Percentiles rank a stretch among this genome's conserved stretches.
phyloP scores from a whole-genome alignment of 2,113 vertebrate genomes.

The Semnornis frantzii region DNA sequence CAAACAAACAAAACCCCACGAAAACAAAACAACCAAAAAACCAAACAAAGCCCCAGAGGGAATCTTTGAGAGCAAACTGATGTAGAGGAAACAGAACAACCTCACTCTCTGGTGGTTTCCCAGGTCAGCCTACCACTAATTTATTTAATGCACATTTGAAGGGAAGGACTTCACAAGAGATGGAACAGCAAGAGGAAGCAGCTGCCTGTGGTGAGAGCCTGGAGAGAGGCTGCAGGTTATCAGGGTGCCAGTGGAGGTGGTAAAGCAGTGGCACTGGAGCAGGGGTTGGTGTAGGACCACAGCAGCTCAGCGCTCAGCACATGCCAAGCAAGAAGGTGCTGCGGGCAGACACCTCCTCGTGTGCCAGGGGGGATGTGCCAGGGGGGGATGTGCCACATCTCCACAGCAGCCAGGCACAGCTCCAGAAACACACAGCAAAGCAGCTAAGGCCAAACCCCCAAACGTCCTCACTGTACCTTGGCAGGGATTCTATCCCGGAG shows the following conservation, averaged over 20 bases:
- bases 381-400: too few relatives aligned
- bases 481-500: not conserved
- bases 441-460: not conserved
- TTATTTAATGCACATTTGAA: not conserved
- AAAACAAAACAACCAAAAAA: not conserved
- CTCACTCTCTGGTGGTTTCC: not conserved
- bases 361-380: too few relatives aligned
- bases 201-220: not conserved
- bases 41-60: not conserved
- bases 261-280: not conserved
- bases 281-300: not conserved
- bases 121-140: not conserved
- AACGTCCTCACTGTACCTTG: conserved; percentile 17
- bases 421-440: not conserved
- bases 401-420: rapidly evolving
- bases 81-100: not conserved
- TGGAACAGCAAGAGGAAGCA: not conserved
- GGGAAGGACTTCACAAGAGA: not conserved
- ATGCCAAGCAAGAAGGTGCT: not conserved
- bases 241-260: not conserved
- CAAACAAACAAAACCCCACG: not conserved
- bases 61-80: not conserved
- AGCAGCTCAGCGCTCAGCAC: not conserved
- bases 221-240: not conserved
- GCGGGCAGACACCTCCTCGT: not conserved